Conservation (phyloP, 2,113 vertebrate species). For the Grammomys surdaster region DNA sequence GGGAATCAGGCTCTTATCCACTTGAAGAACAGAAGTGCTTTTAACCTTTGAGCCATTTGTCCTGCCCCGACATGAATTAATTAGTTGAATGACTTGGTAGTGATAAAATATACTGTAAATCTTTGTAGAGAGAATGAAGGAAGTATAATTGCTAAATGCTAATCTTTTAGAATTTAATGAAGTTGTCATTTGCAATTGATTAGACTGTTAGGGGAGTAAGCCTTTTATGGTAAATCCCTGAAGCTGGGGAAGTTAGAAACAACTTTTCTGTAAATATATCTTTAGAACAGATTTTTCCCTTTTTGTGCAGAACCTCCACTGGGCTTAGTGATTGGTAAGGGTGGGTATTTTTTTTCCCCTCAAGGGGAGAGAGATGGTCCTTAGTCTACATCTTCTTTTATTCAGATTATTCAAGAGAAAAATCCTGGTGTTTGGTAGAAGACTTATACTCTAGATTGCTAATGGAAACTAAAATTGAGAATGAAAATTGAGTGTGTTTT, state of each 20-base stretch:
- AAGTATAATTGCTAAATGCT: slow-evolving; percentile 20
- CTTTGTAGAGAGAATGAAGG: background rate
- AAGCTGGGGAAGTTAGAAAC: background rate
- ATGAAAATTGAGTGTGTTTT: background rate
- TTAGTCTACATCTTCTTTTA: background rate
- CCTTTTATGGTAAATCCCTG: slow-evolving; percentile 19
- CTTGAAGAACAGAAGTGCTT: background rate
- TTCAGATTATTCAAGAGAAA: background rate
- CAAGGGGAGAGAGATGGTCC: background rate
- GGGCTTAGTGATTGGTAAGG: background rate
- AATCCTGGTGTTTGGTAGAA: background rate
- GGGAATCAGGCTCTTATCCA: background rate
- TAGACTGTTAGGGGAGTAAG: slow-evolving; percentile 26
- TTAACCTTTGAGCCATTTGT: background rate
- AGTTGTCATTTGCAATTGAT: slow-evolving; percentile 56
- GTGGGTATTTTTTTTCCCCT: slow-evolving; percentile 22
- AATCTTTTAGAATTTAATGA: slow-evolving; percentile 54
- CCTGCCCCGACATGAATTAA: background rate
- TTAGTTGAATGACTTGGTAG: background rate
- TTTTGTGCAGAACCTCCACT: background rate
- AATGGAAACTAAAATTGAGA: background rate
- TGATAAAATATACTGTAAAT: slow-evolving; percentile 26
- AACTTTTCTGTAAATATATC: slow-evolving; percentile 52
- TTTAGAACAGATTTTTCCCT: slow-evolving; percentile 43
- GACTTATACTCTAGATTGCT: background rate